These are phyloP conservation scores for Arenaria interpres DNA, from an alignment of 2,113 vertebrate species.

Conservation along the genomic window DNA sequence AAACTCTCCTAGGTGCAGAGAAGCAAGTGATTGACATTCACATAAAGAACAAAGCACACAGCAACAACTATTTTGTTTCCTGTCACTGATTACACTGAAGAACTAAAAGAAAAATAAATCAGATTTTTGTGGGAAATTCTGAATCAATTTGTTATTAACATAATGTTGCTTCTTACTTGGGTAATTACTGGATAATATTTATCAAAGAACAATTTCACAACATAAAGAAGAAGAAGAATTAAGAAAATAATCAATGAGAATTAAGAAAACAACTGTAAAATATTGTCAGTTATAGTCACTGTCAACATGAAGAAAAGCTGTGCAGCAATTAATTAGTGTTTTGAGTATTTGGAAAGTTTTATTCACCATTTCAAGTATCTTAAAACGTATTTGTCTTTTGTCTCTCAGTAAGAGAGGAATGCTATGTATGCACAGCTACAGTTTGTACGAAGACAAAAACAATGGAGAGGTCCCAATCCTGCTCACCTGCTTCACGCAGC, in stretches of 20 bases:
- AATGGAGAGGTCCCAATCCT: not conserved
- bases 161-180: not conserved
- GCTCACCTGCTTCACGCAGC: not conserved
- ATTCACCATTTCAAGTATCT: not conserved
- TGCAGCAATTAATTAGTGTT: not conserved
- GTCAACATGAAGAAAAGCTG: not conserved
- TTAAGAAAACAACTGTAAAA: conserved; percentile 10
- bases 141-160: conserved; percentile 34
- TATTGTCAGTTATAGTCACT: not conserved
- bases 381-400: not conserved
- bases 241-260: conserved; percentile 45
- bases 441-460: not conserved
- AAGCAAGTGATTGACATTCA: conserved; percentile 24
- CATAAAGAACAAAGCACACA: conserved; percentile 44
- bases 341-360: conserved; percentile 8
- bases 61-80: conserved; percentile 44
- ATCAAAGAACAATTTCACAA: conserved; percentile 7
- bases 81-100: not conserved
- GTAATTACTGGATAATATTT: conserved; percentile 43
- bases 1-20: not conserved
- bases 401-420: not conserved
- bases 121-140: not conserved
- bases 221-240: not conserved
- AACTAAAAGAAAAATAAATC: conserved; percentile 21
- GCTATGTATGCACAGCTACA: not conserved